Evolutionary conservation across 1,140 invertebrate species (phyloP), one percentile per base, ranked within the genome.

Genomic region (Coelopa frigida): DNA sequence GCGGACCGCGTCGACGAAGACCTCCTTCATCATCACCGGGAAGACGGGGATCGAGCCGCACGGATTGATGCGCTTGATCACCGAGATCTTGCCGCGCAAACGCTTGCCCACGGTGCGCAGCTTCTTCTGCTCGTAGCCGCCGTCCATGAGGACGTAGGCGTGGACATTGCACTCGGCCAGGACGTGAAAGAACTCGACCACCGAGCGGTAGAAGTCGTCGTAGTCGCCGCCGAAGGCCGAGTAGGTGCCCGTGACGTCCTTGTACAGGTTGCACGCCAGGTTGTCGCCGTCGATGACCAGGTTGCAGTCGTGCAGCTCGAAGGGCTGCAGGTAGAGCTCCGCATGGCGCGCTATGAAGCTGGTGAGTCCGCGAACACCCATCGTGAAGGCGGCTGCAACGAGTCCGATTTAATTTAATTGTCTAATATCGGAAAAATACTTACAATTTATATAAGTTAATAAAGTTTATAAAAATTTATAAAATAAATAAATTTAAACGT

Each of bases 211-310:
- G 68, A 79, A 89, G 54, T 79, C 79, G 55, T 92, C 84, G 59
- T 93, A 94, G 67, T 94, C 88, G 1, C 91, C 91, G 14, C 88
- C 88, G 70, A 89, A 94, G 1, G 79, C 76, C 35, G 79, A 81
- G 54, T 83, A 80, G 40, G 74, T 72, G 44, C 75, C 79, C 3
- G 78, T 67, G n/a, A 71, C 63, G 43, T 71, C 73, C 50, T 72
- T 75, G 55, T 89, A 92, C 1, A 94, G 57, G 56, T 85, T 82
- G 44, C 79, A 80, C 23, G 79, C 78, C 31, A 94, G 63, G 64
- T 82, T 85, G 58, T 85, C 82, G 4, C 89, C 91, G 72, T 94
- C 90, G 18, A 94, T 82, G 4, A 94, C 77, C 15, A 94, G 65
- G 49, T 75, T 74, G 8, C 76, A 79, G 57, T 89, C 75, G 49